A percentile compares a stretch with the other conserved stretches of the same genome.
These are phyloP conservation scores for Prietella phreatophila DNA, from an alignment of 2,113 vertebrate genomes.

Conservation along the genomic window DNA sequence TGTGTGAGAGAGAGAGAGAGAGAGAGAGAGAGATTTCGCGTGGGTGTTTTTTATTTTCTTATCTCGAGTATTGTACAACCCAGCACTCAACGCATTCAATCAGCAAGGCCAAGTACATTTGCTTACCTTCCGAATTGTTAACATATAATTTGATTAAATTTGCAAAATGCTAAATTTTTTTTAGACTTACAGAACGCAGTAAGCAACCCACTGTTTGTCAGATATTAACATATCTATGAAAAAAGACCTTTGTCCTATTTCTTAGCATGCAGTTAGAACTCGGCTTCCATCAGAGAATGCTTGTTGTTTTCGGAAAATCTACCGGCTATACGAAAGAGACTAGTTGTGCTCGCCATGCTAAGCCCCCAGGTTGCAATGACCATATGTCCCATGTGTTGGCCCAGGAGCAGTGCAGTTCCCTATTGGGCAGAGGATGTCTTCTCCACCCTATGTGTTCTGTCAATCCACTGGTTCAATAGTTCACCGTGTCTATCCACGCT, in stretches of 20 bases:
- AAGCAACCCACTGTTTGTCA: neutral
- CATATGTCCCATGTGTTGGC: constrained; percentile 55
- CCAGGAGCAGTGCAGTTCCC: constrained; percentile 47
- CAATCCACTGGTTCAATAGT: constrained; percentile 56
- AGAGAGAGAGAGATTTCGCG: neutral
- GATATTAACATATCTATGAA: neutral
- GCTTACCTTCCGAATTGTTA: constrained; percentile 16
- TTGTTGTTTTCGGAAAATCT: neutral
- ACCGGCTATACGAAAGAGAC: constrained; percentile 42
- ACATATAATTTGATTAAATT: neutral
- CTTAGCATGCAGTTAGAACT: neutral
- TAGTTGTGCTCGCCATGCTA: constrained; percentile 40
- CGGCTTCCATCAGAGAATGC: constrained; percentile 7
- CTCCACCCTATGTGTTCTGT: constrained; percentile 55
- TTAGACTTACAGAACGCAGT: neutral
- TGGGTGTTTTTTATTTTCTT: constrained; percentile 38
- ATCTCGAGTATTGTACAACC: constrained; percentile 42
- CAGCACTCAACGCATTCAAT: constrained; percentile 41
- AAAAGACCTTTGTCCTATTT: neutral
- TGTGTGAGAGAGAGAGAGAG: neutral
- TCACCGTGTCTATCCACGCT: constrained; percentile 54
- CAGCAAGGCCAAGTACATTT: constrained; percentile 47
- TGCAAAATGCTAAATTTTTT: constrained; percentile 4
- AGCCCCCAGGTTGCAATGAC: constrained; percentile 53
- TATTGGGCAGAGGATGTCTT: constrained; percentile 55